A percentile compares a stretch with the other conserved stretches of the same genome.
phyloP scores from a whole-genome alignment of 2,113 vertebrate species.

The Donacobius atricapilla region DNA sequence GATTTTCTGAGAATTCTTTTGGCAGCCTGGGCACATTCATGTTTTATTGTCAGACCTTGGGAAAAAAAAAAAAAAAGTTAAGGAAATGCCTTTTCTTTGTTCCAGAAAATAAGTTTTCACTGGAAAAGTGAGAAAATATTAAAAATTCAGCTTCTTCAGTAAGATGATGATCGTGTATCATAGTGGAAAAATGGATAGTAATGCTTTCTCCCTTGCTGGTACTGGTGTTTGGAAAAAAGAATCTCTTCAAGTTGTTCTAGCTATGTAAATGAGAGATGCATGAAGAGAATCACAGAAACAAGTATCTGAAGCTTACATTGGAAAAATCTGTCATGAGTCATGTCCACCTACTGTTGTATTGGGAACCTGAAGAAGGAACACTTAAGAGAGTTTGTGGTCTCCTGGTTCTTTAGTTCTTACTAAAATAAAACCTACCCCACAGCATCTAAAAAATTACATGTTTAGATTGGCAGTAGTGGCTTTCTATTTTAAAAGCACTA shows the following conservation, averaged over 20 bases:
- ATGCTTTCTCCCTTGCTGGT: accelerated
- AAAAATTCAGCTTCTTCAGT: neutral
- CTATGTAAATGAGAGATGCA: neutral
- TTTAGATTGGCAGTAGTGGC: neutral
- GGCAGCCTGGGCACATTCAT: neutral
- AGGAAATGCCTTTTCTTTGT: neutral
- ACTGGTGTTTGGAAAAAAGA: neutral
- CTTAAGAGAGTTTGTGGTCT: neutral
- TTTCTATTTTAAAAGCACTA: neutral
- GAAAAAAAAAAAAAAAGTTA: neutral
- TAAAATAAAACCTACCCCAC: neutral
- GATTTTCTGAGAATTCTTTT: neutral
- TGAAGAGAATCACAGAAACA: neutral
- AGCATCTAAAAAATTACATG: neutral
- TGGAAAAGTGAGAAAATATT: neutral
- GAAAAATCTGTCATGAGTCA: neutral
- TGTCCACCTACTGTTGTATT: neutral
- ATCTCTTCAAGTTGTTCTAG: neutral
- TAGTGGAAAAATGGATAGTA: neutral
- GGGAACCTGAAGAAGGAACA: neutral
- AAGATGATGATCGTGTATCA: neutral
- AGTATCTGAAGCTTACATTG: neutral
- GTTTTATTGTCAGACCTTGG: neutral
- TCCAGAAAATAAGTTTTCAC: neutral
- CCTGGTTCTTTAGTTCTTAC: neutral